phyloP scores from a whole-genome alignment of 2,797 vertebrate genomes.

The Sebastes miniatus region DNA sequence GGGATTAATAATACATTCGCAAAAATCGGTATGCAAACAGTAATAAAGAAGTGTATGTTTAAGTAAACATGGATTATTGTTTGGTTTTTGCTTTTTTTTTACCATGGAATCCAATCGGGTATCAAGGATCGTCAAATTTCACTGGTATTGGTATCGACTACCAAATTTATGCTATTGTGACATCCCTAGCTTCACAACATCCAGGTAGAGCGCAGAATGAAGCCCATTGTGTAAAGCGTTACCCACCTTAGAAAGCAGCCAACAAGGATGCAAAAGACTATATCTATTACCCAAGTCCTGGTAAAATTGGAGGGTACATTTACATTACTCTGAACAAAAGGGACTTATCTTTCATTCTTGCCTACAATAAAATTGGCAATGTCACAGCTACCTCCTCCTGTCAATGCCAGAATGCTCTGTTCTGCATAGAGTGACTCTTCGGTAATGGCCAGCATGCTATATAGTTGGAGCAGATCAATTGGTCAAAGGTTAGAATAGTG shows the following conservation, averaged over 20 bases:
- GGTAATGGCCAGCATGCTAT: not conserved
- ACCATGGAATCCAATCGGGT: no score
- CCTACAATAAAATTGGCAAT: not conserved
- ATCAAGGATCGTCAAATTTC: no score
- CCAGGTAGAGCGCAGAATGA: not conserved
- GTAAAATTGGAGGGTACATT: not conserved
- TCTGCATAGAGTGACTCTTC: not conserved
- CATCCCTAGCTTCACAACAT: not conserved
- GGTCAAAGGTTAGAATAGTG: not conserved
- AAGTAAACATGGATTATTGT: no score
- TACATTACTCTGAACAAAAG: not conserved
- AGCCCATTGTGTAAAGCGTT: not conserved
- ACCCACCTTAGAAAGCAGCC: not conserved
- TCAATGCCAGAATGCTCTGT: not conserved
- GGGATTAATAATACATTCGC: no score
- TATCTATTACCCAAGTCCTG: not conserved
- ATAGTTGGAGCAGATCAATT: not conserved
- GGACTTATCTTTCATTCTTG: not conserved
- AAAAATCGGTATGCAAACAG: no score
- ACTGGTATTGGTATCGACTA: no score
- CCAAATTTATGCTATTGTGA: no score
- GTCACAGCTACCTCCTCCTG: not conserved
- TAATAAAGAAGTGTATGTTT: no score
- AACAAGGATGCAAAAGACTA: not conserved
- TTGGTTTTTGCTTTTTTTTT: no score